Base-by-base conservation (phyloP, 1,140 invertebrate genomes). In the Mycetomoellerius zeteki region DNA sequence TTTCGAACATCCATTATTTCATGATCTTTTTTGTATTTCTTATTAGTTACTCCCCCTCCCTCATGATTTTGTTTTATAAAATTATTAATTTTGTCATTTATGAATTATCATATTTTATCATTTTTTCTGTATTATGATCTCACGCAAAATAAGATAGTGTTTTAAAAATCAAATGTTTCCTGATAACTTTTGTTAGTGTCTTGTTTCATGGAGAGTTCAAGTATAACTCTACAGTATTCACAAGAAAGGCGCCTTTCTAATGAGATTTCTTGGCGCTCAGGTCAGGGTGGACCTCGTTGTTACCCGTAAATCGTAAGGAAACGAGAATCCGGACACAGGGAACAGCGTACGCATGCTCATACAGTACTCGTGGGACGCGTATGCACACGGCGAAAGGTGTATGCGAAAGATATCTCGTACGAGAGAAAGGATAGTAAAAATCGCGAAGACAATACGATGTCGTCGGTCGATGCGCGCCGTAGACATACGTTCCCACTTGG, bases 361-460 rank as follows among this genome's bases (percentile, higher is more conserved):
- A n/a, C 64, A 21, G 1, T 62, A 85, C 52, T 78, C 78, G 69
- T 52, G 69, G 75, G 64, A 85, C 69, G 56, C 77, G 72, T 21
- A 50, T 69, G 71, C 71, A 60, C 72, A 52, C 76, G 84, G 62
- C 14, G 37, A 65, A 30, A 81, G 77, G 80, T 85, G 81, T 86
- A 81, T 52, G 69, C 50, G 47, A 27, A 24, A 77, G 54, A 30
- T 33, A 33, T 52, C 27, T 16, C 47, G 19, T 76, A 60, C 16
- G 43, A 56, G n/a, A 33, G 65, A 81, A 75, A 52, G 37, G 33
- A 30, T 75, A 91, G 86, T 89, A 92, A 94, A 93, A 94, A 92
- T 81, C 81, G 65, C 73, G 86, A 92, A 8, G 91, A 94, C 94
- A 94, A 94, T 94, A 94, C 93, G 88, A 92, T 94, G 94, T 94